These are phyloP conservation scores for Drosophila basisetae DNA, from an alignment of 2,888 invertebrate genomes.

Conservation along the genomic window DNA sequence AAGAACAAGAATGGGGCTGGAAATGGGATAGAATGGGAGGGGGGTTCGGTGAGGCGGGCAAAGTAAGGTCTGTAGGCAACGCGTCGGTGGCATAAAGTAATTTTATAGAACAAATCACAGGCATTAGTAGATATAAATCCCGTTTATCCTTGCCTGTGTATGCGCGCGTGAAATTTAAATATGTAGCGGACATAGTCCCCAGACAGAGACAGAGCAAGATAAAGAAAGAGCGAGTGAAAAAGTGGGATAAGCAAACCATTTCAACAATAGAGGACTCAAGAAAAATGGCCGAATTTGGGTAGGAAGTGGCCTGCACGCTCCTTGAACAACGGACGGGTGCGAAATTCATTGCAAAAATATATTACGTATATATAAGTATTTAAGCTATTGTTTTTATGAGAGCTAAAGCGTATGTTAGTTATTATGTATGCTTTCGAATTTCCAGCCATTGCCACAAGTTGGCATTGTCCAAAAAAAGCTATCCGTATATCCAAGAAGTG, in stretches of 20 bases:
- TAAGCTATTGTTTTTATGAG: conserved; percentile 59
- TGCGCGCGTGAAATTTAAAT: conserved; percentile 79
- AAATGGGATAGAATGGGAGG: not conserved
- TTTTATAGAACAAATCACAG: conserved; percentile 81
- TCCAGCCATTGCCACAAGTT: conserved; percentile 25
- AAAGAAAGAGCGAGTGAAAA: not conserved
- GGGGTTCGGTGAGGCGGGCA: conserved; percentile 15
- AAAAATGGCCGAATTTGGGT: conserved; percentile 62
- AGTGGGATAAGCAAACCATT: conserved; percentile 14
- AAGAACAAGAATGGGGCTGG: conserved; percentile 1
- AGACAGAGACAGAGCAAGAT: conserved; percentile 16
- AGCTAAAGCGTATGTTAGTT: conserved; percentile 27
- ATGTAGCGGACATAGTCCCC: conserved; percentile 49
- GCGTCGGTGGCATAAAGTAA: conserved; percentile 76
- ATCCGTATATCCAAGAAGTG: conserved; percentile 14
- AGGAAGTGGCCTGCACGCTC: conserved; percentile 56
- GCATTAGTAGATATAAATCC: conserved; percentile 81
- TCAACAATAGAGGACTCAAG: conserved; percentile 57
- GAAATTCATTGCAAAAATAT: conserved; percentile 38
- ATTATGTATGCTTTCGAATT: conserved; percentile 27
- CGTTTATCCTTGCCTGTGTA: conserved; percentile 77
- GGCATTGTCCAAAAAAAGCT: not conserved
- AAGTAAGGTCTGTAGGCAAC: conserved; percentile 51
- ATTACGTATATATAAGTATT: conserved; percentile 31
- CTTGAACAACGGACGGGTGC: conserved; percentile 53